Conservation (phyloP, 2,797 vertebrate genomes). For the Scomberomorus guttatus region DNA sequence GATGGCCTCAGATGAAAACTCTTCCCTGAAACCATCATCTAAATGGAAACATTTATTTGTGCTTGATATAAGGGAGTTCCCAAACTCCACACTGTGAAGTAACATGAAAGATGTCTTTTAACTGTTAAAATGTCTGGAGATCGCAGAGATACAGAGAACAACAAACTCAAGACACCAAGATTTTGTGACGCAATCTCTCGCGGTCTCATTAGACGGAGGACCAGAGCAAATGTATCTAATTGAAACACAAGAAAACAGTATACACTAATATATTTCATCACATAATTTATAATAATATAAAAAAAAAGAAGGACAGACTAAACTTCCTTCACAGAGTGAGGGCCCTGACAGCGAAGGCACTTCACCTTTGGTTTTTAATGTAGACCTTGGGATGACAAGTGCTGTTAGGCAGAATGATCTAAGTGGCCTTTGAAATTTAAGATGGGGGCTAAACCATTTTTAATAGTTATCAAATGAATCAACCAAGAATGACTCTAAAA, state of each 20-base stretch:
- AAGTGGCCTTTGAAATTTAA: constrained; percentile 10
- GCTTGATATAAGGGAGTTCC: constrained; percentile 32
- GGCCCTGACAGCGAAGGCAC: neutral
- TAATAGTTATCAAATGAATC: neutral
- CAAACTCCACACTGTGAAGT: constrained; percentile 12
- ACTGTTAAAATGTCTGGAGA: neutral
- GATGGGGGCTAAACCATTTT: neutral
- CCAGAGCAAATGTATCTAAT: neutral
- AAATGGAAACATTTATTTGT: constrained; percentile 43
- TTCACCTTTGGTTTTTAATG: constrained; percentile 2
- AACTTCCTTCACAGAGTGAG: neutral
- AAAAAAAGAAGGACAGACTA: constrained; percentile 1
- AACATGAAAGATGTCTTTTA: constrained; percentile 30
- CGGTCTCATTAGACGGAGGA: neutral
- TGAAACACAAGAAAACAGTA: neutral
- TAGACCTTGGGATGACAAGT: constrained; percentile 12
- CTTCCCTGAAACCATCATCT: constrained; percentile 46
- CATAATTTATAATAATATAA: neutral
- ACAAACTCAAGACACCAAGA: neutral
- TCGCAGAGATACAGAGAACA: neutral
- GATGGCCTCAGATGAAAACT: constrained; percentile 52
- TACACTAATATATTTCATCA: neutral
- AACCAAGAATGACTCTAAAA: neutral
- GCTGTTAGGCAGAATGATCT: neutral
- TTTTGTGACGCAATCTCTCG: neutral